Conservation (phyloP, 2,113 vertebrate genomes). For the human region DNA sequence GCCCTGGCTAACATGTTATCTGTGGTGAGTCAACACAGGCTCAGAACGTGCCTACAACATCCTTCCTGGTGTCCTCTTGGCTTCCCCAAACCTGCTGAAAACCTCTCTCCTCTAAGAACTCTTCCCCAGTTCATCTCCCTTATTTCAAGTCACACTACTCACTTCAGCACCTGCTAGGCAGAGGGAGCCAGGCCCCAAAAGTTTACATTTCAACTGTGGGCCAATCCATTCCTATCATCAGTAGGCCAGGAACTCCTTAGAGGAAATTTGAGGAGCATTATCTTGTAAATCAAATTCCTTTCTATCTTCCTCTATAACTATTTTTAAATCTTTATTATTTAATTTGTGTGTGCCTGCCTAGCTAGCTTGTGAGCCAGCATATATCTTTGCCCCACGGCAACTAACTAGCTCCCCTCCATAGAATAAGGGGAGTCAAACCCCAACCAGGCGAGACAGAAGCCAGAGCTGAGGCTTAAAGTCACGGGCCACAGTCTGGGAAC, state of each 20-base stretch:
- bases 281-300: not conserved
- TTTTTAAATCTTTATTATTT: not conserved
- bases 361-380: not conserved
- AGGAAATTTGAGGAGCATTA: not conserved
- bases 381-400: not conserved
- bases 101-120: not conserved
- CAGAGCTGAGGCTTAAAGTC: not conserved
- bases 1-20: conserved; percentile 91
- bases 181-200: not conserved
- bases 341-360: not conserved
- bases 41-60: not conserved
- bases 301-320: not conserved
- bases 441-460: not conserved
- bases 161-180: not conserved
- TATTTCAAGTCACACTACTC: not conserved
- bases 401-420: too few relatives aligned
- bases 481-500: not conserved
- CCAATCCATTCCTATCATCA: not conserved
- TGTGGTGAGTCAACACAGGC: conserved; percentile 82
- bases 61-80: not conserved
- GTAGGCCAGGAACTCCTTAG: not conserved
- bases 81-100: not conserved
- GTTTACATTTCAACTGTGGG: not conserved
- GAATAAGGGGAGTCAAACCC: not conserved
- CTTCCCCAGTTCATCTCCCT: not conserved